phyloP scores from a whole-genome alignment of 1,140 invertebrate genomes.

The Solenopsis fugax region DNA sequence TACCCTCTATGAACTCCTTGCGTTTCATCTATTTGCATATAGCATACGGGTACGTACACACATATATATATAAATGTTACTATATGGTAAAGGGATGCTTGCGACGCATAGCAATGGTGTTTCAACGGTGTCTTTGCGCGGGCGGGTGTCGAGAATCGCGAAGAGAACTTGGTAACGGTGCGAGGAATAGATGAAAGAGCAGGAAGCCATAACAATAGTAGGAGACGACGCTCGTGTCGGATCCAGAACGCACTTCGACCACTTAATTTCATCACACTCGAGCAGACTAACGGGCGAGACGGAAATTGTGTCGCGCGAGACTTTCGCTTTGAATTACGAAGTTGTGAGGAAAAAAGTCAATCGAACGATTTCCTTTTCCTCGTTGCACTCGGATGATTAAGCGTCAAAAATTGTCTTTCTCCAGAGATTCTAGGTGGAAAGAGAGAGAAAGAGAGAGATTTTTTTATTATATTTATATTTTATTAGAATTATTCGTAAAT shows the following conservation, averaged over 20 bases:
- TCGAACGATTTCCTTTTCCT: not conserved
- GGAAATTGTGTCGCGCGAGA: conserved; percentile 46
- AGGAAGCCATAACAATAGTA: conserved; percentile 47
- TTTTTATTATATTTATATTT: conserved; percentile 9
- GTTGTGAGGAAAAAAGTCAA: conserved; percentile 37
- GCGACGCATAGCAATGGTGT: conserved; percentile 59
- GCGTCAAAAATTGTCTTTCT: conserved; percentile 6
- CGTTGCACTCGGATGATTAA: conserved; percentile 40
- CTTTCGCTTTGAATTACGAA: conserved; percentile 59
- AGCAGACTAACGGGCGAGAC: conserved; percentile 22
- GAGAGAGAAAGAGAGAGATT: no score
- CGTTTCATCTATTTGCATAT: conserved; percentile 39
- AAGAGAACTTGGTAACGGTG: conserved; percentile 25
- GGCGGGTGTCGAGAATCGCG: conserved; percentile 19
- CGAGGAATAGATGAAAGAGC: conserved; percentile 55
- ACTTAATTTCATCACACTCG: conserved; percentile 74
- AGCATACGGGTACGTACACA: not conserved
- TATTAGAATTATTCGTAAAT: not conserved
- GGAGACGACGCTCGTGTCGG: conserved; percentile 33
- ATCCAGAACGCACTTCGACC: conserved; percentile 56
- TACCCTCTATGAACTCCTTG: not conserved
- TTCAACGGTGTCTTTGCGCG: conserved; percentile 52
- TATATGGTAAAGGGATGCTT: conserved; percentile 7
- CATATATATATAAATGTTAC: not conserved
- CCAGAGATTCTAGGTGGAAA: not conserved